Percentiles rank a stretch among this genome's conserved stretches.
Evolutionary conservation across 35 echinoderm and acorn worm species (phyloP).

Genomic region (Patiria miniata): DNA sequence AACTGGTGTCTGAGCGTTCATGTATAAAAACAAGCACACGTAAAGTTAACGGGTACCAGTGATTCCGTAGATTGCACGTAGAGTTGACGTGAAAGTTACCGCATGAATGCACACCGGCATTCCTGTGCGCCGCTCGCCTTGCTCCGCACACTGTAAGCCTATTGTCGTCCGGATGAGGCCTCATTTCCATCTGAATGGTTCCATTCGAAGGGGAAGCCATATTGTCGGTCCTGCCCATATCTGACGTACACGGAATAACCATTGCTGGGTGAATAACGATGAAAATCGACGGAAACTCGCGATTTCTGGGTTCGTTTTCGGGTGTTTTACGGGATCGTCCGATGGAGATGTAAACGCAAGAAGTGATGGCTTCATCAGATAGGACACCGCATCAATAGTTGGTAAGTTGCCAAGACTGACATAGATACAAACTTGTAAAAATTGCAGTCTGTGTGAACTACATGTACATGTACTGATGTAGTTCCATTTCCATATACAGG

Average conservation of each 20-base stretch:
- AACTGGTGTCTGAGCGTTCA: background rate
- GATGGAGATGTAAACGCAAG: no score
- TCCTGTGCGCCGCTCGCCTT: background rate
- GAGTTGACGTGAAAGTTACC: background rate
- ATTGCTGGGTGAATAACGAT: no score
- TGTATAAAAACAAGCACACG: background rate
- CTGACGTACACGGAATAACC: background rate
- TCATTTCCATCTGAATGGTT: conserved; percentile 18
- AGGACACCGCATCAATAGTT: no score
- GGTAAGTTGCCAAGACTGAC: no score
- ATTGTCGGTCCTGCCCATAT: conserved; percentile 11
- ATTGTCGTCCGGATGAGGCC: background rate
- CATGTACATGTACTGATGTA: no score
- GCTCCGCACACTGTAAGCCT: background rate
- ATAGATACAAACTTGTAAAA: no score
- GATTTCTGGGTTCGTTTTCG: no score
- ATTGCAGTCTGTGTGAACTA: no score
- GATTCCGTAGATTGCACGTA: background rate
- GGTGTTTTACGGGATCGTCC: no score
- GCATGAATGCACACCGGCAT: background rate
- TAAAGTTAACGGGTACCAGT: background rate
- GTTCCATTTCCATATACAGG: no score
- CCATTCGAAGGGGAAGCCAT: background rate
- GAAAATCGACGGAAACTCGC: no score
- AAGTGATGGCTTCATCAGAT: no score